Evolutionary conservation across 2,797 vertebrate genomes (phyloP).

Genomic region (Peromyscus attwateri): DNA sequence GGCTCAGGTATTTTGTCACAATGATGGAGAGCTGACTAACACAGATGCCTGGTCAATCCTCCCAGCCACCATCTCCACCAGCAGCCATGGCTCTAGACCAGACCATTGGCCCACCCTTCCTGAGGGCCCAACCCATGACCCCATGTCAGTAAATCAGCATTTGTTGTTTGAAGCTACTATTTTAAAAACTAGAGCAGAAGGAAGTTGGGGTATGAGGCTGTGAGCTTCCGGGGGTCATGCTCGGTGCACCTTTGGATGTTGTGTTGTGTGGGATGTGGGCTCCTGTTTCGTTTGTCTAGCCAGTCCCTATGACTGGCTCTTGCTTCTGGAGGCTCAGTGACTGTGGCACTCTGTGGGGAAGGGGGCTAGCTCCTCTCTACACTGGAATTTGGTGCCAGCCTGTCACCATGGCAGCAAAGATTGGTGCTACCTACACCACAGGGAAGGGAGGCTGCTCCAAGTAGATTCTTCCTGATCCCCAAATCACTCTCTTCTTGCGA

Average conservation of each 20-base stretch:
- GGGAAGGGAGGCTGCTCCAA: neutral
- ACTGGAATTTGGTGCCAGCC: neutral
- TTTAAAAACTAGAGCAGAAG: neutral
- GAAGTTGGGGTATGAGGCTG: neutral
- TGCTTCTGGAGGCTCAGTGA: neutral
- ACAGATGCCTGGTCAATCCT: neutral
- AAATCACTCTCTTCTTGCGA: conserved; percentile 6
- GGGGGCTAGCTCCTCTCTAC: neutral
- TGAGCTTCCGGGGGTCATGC: neutral
- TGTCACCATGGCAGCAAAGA: neutral
- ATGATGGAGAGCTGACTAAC: neutral
- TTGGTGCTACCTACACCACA: neutral
- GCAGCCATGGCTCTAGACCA: neutral
- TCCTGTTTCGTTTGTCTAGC: neutral
- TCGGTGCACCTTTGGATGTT: neutral
- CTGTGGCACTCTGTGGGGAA: neutral
- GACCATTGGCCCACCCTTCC: neutral
- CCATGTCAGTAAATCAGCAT: rapidly evolving
- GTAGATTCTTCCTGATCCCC: neutral
- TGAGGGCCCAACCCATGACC: neutral
- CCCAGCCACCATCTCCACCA: neutral
- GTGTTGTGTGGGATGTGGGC: neutral
- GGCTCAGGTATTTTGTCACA: neutral
- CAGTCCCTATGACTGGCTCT: neutral
- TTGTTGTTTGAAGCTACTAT: neutral